Base-by-base conservation (phyloP, 2,888 invertebrate genomes). In the Rhagium mordax region DNA sequence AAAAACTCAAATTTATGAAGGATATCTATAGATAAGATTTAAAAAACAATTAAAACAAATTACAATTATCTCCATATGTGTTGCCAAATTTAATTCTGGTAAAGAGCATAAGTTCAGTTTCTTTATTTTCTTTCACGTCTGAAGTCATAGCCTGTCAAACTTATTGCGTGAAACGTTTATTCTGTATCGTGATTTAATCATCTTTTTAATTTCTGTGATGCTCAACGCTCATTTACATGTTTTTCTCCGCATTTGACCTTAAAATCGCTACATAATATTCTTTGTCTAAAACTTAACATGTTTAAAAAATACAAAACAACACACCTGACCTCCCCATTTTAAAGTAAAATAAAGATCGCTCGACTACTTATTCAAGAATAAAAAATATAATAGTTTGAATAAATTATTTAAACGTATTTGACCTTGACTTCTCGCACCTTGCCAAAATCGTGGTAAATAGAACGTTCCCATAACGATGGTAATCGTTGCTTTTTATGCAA, bases 401-500 rank as follows among this genome's bases (percentile, higher is more conserved):
- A 49, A 18, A 65, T 65, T 49, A 51, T 48, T n/a, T 51, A 65
- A 51, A 16, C 16, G 13, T 21, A 7, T 33, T 18, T 29, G 65
- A 15, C 65, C 65, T 65, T 65, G 65, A 65, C 65, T 33, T 33
- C 33, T 65, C 33, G 33, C 60, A 33, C 61, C 20, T 21, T 24
- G 21, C n/a, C 16, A 33, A 65, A 65, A 33, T 41, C 53, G 53
- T 18, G 10, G 47, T 21, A 7, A 29, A n/a, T 27, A 15, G 6
- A 24, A 24, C 27, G 16, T 18, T 51, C 51, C 49, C 15, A 41
- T 41, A 33, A 29, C 33, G 48, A 29, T 5, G 24, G 49, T 16
- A 27, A 64, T 64, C 64, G 64, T 64, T 64, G 51, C 51, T 64
- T 64, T 62, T 62, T 62, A 51, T 51, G 51, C 15, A 10, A 27